phyloP scores from a whole-genome alignment of 2,797 vertebrate genomes.

The Megaceryle alcyon region DNA sequence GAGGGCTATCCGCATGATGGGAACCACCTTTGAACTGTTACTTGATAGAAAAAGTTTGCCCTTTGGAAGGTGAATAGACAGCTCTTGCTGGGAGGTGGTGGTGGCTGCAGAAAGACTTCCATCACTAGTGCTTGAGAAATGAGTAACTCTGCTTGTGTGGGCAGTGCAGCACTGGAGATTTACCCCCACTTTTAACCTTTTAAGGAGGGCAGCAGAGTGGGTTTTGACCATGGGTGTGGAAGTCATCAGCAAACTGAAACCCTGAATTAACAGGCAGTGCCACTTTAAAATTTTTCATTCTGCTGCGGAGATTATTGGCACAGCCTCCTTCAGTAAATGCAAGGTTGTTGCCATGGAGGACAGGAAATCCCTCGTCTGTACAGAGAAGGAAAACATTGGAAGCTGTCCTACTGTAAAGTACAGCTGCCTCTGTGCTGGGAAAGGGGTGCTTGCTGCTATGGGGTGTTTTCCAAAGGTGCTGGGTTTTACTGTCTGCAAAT shows the following conservation, averaged over 20 bases:
- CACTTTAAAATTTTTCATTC: conserved; percentile 58
- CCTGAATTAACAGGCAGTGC: background rate
- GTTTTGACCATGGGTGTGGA: background rate
- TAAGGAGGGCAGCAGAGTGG: background rate
- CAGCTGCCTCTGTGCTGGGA: conserved; percentile 37
- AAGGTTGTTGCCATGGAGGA: conserved; percentile 61
- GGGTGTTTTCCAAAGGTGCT: conserved; percentile 32
- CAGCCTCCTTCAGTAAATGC: conserved; percentile 26
- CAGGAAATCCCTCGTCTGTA: conserved; percentile 72
- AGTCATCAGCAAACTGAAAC: background rate
- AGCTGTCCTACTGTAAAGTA: conserved; percentile 51
- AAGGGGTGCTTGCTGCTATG: background rate
- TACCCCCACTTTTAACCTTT: background rate
- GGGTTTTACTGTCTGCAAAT: background rate
- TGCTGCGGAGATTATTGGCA: conserved; percentile 49
- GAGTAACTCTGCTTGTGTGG: fast-evolving
- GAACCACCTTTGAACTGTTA: background rate
- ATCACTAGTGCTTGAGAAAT: background rate
- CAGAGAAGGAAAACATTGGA: conserved; percentile 45
- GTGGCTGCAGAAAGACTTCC: background rate
- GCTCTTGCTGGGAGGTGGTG: background rate
- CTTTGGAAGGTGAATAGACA: background rate
- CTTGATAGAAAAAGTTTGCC: background rate
- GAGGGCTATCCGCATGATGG: background rate
- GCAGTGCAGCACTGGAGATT: background rate